Evolutionary conservation across 2,797 vertebrate species (phyloP).

Genomic region (Sebastes oblongus): DNA sequence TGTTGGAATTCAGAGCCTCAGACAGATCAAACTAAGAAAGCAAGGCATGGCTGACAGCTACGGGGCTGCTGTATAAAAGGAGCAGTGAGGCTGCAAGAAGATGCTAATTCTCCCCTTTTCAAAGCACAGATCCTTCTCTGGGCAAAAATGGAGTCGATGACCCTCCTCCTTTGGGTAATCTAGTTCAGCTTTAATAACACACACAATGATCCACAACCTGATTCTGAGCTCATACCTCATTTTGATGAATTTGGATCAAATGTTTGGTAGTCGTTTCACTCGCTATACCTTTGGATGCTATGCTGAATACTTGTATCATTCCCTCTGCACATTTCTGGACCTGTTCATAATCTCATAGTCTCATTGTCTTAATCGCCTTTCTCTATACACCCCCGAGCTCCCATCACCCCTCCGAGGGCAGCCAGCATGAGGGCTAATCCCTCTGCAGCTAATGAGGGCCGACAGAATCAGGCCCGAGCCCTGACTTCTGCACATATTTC

Average conservation of each 20-base stretch:
- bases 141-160: slow-evolving; percentile 35
- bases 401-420: slow-evolving; percentile 8
- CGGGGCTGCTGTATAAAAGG: slow-evolving; percentile 61
- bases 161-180: slow-evolving; percentile 7
- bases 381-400: neutral
- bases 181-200: slow-evolving; percentile 29
- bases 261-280: neutral
- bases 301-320: neutral
- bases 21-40: slow-evolving; percentile 65
- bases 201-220: neutral
- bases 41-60: slow-evolving; percentile 61
- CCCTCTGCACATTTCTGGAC: neutral
- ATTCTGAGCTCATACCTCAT: neutral
- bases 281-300: neutral
- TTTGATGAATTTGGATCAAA: neutral
- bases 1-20: slow-evolving; percentile 47
- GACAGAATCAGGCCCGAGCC: slow-evolving; percentile 24
- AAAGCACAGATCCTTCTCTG: slow-evolving; percentile 41
- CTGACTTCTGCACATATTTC: slow-evolving; percentile 40
- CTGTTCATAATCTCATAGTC: slow-evolving; percentile 10
- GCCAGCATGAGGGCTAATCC: slow-evolving; percentile 49
- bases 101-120: slow-evolving; percentile 66
- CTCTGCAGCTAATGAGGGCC: slow-evolving; percentile 46
- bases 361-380: slow-evolving; percentile 16
- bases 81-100: slow-evolving; percentile 73